Evolutionary conservation across 2,113 vertebrate species (phyloP), one percentile per base, ranked within the genome.

Genomic region (Thalassarche chlororhynchos): DNA sequence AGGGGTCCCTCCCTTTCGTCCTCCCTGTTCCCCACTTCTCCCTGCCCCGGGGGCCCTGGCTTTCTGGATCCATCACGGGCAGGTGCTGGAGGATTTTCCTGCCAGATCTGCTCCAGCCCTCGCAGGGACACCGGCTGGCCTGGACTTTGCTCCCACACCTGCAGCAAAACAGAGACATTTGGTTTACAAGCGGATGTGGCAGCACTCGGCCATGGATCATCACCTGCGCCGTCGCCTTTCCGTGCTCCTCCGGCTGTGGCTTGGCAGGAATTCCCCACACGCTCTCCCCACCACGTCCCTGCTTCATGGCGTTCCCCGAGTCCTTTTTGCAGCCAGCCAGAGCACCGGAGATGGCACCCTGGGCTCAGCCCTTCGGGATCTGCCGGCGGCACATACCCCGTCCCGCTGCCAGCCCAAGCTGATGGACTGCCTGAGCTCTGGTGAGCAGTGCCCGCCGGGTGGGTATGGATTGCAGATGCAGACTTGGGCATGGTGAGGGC

Each of bases 251-350:
- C 6, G 0, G 40, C 78, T 54, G 46, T 15, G n/a, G 1, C 76
- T 83, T 7, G 40, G 46, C 61, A 4, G 0, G 51, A 55, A 40
- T 68, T 68, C 47, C 78, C 12, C 0, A 18, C 29, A 5, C 1
- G 4, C 17, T 47, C 13, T 61, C 0, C 20, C 44, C 61, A 4
- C 29, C 12, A 0, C 5, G 0, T 26, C 52, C 44, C 69, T 7
- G 14, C 51, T 51, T 14, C 52, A 6, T 4, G 1, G 26, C 28
- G 54, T 54, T 52, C 52, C 75, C 18, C 0, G 40, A 29, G 25
- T 6, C 52, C 69, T 47, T 58, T 28, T 17, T 6, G 20, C 28
- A 70, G 38, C 40, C 1, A 8, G 52, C 6, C 3, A 2, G 66
- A 52, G 49, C 8, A 36, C 18, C 10, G 14, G 61, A 28, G 36